These are phyloP conservation scores for Nasonia giraulti DNA, from an alignment of 1,140 invertebrate species.

Conservation along the genomic window DNA sequence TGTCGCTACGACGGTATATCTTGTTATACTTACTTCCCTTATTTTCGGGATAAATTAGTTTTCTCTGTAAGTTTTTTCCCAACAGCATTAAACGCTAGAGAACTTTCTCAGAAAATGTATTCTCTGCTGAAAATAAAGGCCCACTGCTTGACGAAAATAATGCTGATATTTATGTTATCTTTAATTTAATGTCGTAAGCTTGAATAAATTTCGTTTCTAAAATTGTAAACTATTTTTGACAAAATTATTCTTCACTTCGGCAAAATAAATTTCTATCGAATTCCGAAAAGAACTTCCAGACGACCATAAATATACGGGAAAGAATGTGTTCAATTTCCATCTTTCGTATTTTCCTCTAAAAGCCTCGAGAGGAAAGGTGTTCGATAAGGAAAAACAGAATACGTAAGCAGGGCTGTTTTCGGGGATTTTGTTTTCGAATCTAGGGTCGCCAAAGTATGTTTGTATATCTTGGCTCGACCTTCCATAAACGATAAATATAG, in stretches of 20 bases:
- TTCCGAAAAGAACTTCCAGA: not conserved
- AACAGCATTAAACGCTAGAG: not conserved
- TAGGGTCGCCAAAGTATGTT: slow-evolving; percentile 34
- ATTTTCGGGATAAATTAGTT: slow-evolving; percentile 28
- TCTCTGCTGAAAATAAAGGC: not conserved
- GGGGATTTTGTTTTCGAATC: slow-evolving; percentile 17
- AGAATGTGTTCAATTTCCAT: slow-evolving; percentile 52
- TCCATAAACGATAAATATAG: slow-evolving; percentile 23
- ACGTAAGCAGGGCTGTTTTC: not conserved
- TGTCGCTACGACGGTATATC: not conserved
- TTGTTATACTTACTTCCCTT: slow-evolving; percentile 10
- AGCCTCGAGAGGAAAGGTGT: slow-evolving; percentile 43
- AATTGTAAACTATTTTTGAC: not conserved
- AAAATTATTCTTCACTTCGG: not conserved
- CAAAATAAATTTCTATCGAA: not conserved
- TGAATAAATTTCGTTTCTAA: not conserved
- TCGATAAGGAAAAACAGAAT: slow-evolving; percentile 28
- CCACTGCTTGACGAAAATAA: not conserved
- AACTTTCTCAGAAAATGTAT: not conserved
- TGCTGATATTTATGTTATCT: too few species aligned
- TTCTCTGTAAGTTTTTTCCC: slow-evolving; percentile 3
- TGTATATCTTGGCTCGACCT: slow-evolving; percentile 20
- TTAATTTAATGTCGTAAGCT: too few species aligned
- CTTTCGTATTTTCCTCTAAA: slow-evolving; percentile 49
- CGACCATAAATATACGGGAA: slow-evolving; percentile 5